Conservation (phyloP, 1,140 invertebrate species). For the Temnothorax longispinosus region DNA sequence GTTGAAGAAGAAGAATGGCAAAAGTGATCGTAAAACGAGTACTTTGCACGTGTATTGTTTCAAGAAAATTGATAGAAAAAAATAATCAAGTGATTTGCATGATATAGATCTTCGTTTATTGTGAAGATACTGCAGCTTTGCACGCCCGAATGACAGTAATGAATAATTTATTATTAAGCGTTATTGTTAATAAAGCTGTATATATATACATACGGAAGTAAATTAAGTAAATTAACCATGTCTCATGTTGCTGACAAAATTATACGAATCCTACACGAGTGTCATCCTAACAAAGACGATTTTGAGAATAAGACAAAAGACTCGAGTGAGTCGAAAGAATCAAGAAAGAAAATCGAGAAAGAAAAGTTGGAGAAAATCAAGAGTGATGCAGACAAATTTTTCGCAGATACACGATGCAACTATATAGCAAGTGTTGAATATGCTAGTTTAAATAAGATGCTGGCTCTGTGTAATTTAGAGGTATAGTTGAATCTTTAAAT, state of each 20-base stretch:
- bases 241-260: conserved; percentile 52
- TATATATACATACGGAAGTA: no score
- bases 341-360: neutral
- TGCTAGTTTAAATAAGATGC: conserved; percentile 77
- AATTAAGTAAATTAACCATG: conserved; percentile 1
- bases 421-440: conserved; percentile 74
- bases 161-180: neutral
- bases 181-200: neutral
- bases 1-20: neutral
- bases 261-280: conserved; percentile 50
- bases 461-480: conserved; percentile 76
- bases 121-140: neutral
- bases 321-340: neutral
- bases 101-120: neutral
- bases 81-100: neutral
- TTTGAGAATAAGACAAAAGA: neutral
- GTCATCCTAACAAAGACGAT: conserved; percentile 24
- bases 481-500: conserved; percentile 68
- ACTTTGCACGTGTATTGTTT: neutral
- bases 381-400: conserved; percentile 57
- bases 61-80: neutral
- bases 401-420: conserved; percentile 39
- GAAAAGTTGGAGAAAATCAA: conserved; percentile 53
- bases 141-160: neutral
- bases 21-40: neutral